These are phyloP conservation scores for Parauchenoglanis ngamensis DNA, from an alignment of 2,797 vertebrate genomes.

Conservation along the genomic window DNA sequence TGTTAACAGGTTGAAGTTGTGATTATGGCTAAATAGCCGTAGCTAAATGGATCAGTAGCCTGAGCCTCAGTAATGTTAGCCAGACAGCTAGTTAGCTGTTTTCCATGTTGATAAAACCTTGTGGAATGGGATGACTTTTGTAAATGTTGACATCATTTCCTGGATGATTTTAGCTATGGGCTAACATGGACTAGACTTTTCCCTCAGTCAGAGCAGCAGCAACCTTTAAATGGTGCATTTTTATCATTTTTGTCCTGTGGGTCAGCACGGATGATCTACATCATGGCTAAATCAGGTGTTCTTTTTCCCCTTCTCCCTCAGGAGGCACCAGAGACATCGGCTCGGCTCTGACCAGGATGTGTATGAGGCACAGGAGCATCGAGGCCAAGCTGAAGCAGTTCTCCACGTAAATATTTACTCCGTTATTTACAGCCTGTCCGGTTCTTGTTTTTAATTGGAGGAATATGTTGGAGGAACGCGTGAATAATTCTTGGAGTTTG, in stretches of 20 bases:
- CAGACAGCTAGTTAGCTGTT: background rate
- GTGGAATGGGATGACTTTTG: background rate
- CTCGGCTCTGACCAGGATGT: conserved; percentile 83
- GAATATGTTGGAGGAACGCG: background rate
- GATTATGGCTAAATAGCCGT: background rate
- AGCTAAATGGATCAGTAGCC: background rate
- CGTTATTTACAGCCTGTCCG: background rate
- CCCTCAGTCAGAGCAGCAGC: background rate
- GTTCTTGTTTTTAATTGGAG: background rate
- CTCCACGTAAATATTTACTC: conserved; percentile 71
- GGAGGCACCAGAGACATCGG: conserved; percentile 84
- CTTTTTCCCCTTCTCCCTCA: conserved; percentile 51
- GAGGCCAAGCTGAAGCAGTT: conserved; percentile 81
- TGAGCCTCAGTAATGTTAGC: background rate
- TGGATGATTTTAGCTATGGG: background rate
- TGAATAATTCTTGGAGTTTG: background rate
- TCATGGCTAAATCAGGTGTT: background rate
- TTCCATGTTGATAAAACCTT: background rate
- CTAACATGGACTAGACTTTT: background rate
- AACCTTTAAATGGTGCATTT: no score
- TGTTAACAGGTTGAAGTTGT: background rate
- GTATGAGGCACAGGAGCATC: conserved; percentile 83
- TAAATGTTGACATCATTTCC: background rate
- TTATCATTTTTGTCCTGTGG: background rate
- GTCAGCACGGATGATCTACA: background rate